Percentiles rank a stretch among this genome's conserved stretches.
phyloP scores from a whole-genome alignment of 2,797 vertebrate genomes.

The Poliocrania exsul region DNA sequence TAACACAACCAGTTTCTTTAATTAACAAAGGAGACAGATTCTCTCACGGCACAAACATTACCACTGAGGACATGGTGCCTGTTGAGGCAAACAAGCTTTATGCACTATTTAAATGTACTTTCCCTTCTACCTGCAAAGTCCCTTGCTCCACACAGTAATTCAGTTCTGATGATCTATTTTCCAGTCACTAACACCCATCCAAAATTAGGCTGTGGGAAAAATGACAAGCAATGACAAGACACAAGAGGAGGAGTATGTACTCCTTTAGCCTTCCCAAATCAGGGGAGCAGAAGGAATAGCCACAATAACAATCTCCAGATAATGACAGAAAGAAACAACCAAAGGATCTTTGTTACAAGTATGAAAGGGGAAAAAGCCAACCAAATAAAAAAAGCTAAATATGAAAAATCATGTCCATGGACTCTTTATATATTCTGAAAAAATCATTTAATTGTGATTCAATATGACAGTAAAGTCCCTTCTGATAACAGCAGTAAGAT shows the following conservation, averaged over 20 bases:
- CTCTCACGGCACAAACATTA: background rate
- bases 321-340: background rate
- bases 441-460: background rate
- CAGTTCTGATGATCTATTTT: background rate
- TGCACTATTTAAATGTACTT: background rate
- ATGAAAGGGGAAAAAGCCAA: background rate
- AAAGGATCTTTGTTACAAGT: background rate
- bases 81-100: background rate
- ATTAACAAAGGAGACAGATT: background rate
- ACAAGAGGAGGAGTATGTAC: accelerated
- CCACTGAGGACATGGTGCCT: background rate
- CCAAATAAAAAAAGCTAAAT: background rate
- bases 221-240: accelerated
- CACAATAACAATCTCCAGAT: background rate
- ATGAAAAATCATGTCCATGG: background rate
- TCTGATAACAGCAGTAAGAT: background rate
- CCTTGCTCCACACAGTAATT: background rate
- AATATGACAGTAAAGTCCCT: background rate
- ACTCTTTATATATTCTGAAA: background rate
- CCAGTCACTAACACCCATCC: background rate
- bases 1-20: background rate
- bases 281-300: background rate
- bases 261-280: background rate
- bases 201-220: background rate
- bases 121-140: background rate